Evolutionary conservation across 2,113 vertebrate species (phyloP).

Genomic region (Zosterops lateralis): DNA sequence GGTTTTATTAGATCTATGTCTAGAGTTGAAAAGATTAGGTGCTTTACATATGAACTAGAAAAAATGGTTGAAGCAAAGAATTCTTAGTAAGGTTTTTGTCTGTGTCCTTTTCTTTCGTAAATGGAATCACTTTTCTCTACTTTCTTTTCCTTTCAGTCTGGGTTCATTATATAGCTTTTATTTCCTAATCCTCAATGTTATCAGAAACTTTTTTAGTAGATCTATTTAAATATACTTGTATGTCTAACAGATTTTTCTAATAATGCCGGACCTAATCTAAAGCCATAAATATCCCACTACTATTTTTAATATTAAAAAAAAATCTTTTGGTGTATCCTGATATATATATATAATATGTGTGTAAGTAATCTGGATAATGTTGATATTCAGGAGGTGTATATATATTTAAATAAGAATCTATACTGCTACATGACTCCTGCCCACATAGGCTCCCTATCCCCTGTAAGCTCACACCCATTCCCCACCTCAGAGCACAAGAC

Average conservation of each 20-base stretch:
- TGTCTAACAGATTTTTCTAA: neutral
- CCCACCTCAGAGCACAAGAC: neutral
- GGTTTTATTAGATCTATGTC: neutral
- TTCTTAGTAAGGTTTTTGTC: neutral
- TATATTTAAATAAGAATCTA: neutral
- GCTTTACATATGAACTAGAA: neutral
- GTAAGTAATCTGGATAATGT: neutral
- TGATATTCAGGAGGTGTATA: neutral
- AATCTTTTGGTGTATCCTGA: neutral
- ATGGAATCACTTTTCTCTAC: neutral
- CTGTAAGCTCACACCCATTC: neutral
- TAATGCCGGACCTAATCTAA: neutral
- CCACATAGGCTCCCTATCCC: fast-evolving
- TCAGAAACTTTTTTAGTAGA: neutral
- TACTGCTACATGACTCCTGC: neutral
- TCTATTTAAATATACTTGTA: neutral
- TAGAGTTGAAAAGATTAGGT: neutral
- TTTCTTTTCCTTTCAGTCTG: neutral
- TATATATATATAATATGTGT: neutral
- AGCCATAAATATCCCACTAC: neutral
- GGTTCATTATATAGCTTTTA: neutral
- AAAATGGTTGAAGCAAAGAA: neutral
- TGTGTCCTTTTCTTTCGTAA: neutral
- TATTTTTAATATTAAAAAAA: neutral
- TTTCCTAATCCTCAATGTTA: neutral